These are phyloP conservation scores for Lithobates sylvaticus DNA, from an alignment of 2,797 vertebrate genomes.

Conservation along the genomic window DNA sequence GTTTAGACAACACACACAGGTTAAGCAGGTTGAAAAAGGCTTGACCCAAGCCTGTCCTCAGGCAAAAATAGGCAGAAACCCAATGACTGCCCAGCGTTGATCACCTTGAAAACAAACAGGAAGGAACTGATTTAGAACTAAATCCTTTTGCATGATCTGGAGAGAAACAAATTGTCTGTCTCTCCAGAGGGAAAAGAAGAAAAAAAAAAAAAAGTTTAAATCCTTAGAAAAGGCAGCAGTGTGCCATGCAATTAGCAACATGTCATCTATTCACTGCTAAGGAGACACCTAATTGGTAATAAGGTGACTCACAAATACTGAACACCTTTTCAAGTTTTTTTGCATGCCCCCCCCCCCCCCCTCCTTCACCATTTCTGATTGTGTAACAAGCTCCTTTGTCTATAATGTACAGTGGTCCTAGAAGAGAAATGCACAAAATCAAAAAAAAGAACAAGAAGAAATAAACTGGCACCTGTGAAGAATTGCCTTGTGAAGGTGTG, in stretches of 20 bases:
- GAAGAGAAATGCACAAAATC: constrained; percentile 2
- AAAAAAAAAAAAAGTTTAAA: constrained; percentile 1
- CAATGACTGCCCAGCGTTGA: not conserved
- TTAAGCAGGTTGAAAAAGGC: constrained; percentile 26
- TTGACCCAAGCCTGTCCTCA: constrained; percentile 32
- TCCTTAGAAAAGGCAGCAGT: not conserved
- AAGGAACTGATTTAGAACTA: constrained; percentile 59
- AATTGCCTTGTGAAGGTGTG: not conserved
- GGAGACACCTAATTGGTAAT: constrained; percentile 34
- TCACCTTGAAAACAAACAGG: constrained; percentile 47
- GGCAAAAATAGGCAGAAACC: constrained; percentile 14
- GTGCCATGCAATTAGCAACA: constrained; percentile 45
- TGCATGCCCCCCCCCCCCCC: not conserved
- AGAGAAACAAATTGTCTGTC: constrained; percentile 3
- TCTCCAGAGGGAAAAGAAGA: constrained; percentile 34
- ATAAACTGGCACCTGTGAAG: constrained; percentile 27
- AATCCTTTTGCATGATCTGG: constrained; percentile 30
- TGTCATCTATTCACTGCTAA: constrained; percentile 6
- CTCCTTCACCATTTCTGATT: not conserved
- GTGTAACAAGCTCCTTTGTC: constrained; percentile 4
- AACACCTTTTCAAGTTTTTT: constrained; percentile 24
- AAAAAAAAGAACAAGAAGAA: constrained; percentile 3
- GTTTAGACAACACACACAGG: constrained; percentile 52
- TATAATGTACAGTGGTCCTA: constrained; percentile 20
- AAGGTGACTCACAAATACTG: not conserved